Base-by-base conservation (phyloP, 1,140 invertebrate species). In the Cyclargus thomasi region DNA sequence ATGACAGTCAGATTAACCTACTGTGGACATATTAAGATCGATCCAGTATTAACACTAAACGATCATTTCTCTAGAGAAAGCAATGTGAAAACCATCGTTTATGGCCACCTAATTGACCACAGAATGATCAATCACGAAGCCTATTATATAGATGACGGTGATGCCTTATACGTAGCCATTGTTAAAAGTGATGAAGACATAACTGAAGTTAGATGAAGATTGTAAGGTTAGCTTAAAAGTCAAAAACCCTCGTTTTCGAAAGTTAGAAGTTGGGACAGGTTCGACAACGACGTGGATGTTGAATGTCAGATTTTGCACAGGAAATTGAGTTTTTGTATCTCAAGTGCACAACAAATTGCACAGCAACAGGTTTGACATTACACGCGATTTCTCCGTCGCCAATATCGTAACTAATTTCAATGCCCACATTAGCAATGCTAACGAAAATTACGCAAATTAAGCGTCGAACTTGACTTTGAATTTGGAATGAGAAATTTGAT, bases 351-450 rank as follows among this genome's bases (percentile, higher is more conserved):
- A 10, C 55, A 22, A 59, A 59, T 59, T 59, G 55, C 20, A 59
- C 55, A 59, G 55, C 0, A 21, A 59, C 55, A 59, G 55, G 55
- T 59, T 59, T 59, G 55, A 21, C 55, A 21, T 59, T 59, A 20
- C 53, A 55, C 55, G 55, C 55, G 55, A 21, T 59, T 59, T 59
- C 55, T 22, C 64, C 10, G 53, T 14, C 21, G 22, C 35, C 53
- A 55, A 21, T 65, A 53, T 65, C 64, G 64, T 65, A 55, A 53
- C 64, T 47, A 65, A 65, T 65, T 16, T 53, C 64, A 65, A 55
- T 55, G 47, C 53, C 53, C 21, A 23, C 35, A 22, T 65, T 65
- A 65, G 21, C 11, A 16, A 23, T 55, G 64, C 39, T n/a, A 23
- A 55, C 16, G 21, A 35, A 39, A 55, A 59, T 59, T 59, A 20